Percentiles rank a stretch among this genome's conserved stretches.
Conservation (phyloP, 1,140 invertebrate genomes). For the Hylaeus volcanicus region DNA sequence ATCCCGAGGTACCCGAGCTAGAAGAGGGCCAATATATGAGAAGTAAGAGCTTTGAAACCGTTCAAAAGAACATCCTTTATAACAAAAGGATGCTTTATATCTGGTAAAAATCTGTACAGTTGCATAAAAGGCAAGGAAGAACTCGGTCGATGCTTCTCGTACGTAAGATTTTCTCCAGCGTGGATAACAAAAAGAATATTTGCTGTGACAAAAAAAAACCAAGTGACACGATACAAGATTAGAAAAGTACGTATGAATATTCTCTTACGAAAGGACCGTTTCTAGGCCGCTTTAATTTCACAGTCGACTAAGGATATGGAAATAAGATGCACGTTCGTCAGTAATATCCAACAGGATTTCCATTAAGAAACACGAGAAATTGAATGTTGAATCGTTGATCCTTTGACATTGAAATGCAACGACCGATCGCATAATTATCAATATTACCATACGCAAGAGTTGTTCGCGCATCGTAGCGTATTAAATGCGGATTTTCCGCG, state of each 20-base stretch:
- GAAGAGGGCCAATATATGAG: no score
- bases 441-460: background rate
- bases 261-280: background rate
- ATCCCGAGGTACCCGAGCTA: no score
- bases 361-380: conserved; percentile 1
- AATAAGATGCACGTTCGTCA: background rate
- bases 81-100: no score
- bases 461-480: background rate
- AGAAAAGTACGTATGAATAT: background rate
- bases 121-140: no score
- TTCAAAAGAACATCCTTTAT: no score
- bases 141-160: no score
- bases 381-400: background rate
- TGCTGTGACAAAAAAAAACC: no score
- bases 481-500: background rate
- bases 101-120: no score
- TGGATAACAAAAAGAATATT: background rate
- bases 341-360: background rate
- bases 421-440: background rate
- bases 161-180: no score
- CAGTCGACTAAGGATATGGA: background rate
- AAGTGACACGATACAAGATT: background rate
- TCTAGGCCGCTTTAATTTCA: background rate
- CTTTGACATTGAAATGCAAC: background rate
- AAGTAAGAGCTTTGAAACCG: no score